Conservation (phyloP, 2,797 vertebrate genomes). For the Coreius guichenoti region DNA sequence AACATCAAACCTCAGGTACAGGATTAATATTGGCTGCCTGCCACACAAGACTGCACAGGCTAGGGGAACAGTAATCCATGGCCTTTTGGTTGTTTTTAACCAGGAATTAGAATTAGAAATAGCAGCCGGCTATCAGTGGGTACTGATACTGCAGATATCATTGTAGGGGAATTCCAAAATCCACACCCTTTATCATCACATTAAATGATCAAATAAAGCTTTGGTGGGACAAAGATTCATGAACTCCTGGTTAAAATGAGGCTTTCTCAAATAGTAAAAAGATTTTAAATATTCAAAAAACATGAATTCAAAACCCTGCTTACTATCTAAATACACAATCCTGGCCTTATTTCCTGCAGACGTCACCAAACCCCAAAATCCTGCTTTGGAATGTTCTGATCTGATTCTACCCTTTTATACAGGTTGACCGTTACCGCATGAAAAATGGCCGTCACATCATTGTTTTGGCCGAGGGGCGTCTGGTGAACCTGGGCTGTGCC, state of each 20-base stretch:
- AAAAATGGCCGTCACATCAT: conserved; percentile 90
- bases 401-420: conserved; percentile 26
- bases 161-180: too few relatives aligned
- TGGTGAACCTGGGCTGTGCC: conserved; percentile 96
- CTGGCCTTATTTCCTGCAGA: background rate
- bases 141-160: too few relatives aligned
- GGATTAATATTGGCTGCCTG: background rate
- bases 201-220: too few relatives aligned
- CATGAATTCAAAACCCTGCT: background rate
- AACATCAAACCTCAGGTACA: conserved; percentile 95
- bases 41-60: background rate
- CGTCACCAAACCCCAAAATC: background rate
- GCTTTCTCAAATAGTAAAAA: background rate
- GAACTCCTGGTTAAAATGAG: background rate
- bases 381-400: background rate
- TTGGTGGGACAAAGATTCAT: too few relatives aligned
- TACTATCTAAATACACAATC: background rate
- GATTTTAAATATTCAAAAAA: background rate
- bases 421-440: conserved; percentile 93
- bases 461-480: conserved; percentile 90
- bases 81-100: background rate
- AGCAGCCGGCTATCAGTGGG: too few relatives aligned
- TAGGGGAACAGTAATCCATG: background rate
- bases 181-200: too few relatives aligned
- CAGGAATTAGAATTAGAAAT: background rate